Evolutionary conservation across 2,797 vertebrate species (phyloP), one percentile per base, ranked within the genome.

Genomic region (Etheostoma perlongum): DNA sequence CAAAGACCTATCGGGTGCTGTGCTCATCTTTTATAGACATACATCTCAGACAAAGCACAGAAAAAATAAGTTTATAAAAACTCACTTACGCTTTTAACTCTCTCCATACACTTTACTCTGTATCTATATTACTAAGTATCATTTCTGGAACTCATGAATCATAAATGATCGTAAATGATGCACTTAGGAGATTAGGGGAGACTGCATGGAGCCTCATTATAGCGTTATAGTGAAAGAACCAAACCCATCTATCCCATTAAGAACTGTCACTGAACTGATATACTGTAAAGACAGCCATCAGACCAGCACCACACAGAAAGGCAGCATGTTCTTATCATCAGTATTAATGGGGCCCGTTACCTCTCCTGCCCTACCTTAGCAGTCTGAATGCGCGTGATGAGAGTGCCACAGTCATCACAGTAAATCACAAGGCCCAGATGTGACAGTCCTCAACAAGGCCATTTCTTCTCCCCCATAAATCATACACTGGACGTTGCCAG

Each of bases 391-490:
- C 75, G 71, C 6, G 51, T 74, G 88, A 88, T 67, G 59, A 81
- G 81, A 85, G 85, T 4, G 14, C 75, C 83, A 76, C 76, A 76
- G 75, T 74, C 85, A 83, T 90, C 88, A 80, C 73, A 47, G 78
- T 90, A 85, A 91, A 90, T 91, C 91, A 90, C 88, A 67, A 23
- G 76, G 36, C 54, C 74, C 16, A 25, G 73, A 89, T 15, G n/a
- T 79, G 88, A 90, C 88, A 89, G 82, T 79, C 16, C 72, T 89
- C 84, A 88, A 91, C 80, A 86, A 87, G 85, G 82, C 86, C 82
- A 81, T 89, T 92, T 85, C 85, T 86, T 71, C 71, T 72, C 81
- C 49, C 61, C 72, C 73, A 90, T 92, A 83, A 88, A 92, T 93
- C 90, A 94, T 75, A 84, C 66, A 55, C 66, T 54, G 48, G 82